Evolutionary conservation across 2,113 vertebrate species (phyloP).

Genomic region (Nanger granti): DNA sequence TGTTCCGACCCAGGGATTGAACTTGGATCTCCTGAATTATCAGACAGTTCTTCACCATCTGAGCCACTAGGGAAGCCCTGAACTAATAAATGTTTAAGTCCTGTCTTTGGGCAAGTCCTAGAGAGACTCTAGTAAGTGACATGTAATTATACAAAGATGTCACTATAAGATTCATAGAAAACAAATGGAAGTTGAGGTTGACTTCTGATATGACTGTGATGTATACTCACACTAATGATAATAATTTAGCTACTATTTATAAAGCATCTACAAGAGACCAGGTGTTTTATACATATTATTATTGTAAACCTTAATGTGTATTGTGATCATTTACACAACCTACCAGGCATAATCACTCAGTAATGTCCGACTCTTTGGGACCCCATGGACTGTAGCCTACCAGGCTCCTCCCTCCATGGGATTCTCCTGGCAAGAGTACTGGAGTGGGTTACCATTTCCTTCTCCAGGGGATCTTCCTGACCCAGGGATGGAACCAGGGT

Average conservation of each 20-base stretch:
- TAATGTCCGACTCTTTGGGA: no score
- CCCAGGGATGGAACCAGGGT: no score
- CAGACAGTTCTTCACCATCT: neutral
- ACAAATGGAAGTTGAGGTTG: neutral
- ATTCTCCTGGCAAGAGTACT: no score
- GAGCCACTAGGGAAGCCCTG: neutral
- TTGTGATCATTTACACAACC: neutral
- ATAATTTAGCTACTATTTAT: neutral
- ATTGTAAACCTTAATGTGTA: neutral
- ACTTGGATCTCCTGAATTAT: neutral
- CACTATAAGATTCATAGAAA: neutral
- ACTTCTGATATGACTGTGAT: neutral
- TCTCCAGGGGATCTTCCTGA: no score
- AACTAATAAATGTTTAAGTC: conserved; percentile 15
- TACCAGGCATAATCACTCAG: neutral
- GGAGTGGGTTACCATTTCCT: no score
- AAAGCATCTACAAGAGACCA: neutral
- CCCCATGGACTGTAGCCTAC: no score
- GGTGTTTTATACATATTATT: neutral
- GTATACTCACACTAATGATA: neutral
- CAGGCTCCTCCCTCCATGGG: no score
- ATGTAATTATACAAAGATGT: neutral
- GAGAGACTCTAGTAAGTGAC: neutral
- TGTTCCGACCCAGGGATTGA: neutral
- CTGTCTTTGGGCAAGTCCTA: neutral